phyloP scores from a whole-genome alignment of 2,797 vertebrate genomes.

The Oryzias dopingdopingensis region DNA sequence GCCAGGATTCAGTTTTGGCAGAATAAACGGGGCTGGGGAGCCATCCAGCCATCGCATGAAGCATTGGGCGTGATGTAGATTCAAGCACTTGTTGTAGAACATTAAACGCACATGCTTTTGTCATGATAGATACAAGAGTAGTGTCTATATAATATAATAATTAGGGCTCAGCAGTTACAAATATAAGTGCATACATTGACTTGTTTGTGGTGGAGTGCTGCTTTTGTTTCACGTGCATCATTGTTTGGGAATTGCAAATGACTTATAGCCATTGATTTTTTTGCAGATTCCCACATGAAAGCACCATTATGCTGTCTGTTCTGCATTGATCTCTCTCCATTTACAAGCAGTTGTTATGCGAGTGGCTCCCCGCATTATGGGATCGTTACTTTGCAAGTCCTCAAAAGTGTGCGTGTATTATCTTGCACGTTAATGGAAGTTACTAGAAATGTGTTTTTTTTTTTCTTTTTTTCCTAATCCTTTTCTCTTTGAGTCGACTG shows the following conservation, averaged over 20 bases:
- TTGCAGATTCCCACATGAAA: slow-evolving; percentile 24
- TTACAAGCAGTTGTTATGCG: slow-evolving; percentile 29
- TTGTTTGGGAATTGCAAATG: slow-evolving; percentile 21
- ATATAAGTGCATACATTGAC: no score
- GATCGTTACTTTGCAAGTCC: slow-evolving; percentile 18
- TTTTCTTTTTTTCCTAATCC: background rate
- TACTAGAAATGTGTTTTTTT: background rate
- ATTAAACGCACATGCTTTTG: no score
- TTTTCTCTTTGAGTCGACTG: background rate
- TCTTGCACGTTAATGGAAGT: background rate
- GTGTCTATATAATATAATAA: no score
- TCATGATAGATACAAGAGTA: no score
- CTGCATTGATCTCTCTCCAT: slow-evolving; percentile 38
- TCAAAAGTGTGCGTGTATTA: background rate
- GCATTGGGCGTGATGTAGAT: slow-evolving; percentile 29
- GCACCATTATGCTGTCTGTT: slow-evolving; percentile 37
- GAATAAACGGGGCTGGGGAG: no score
- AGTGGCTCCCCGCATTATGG: slow-evolving; percentile 23
- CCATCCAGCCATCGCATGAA: slow-evolving; percentile 29
- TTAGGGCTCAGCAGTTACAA: no score
- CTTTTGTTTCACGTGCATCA: slow-evolving; percentile 30
- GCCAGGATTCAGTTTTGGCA: no score
- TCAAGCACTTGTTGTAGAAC: slow-evolving; percentile 33
- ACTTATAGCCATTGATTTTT: slow-evolving; percentile 45
- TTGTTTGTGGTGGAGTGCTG: background rate